Evolutionary conservation across 2,797 vertebrate species (phyloP), one percentile per base, ranked within the genome.

Genomic region (Danio kyathit): DNA sequence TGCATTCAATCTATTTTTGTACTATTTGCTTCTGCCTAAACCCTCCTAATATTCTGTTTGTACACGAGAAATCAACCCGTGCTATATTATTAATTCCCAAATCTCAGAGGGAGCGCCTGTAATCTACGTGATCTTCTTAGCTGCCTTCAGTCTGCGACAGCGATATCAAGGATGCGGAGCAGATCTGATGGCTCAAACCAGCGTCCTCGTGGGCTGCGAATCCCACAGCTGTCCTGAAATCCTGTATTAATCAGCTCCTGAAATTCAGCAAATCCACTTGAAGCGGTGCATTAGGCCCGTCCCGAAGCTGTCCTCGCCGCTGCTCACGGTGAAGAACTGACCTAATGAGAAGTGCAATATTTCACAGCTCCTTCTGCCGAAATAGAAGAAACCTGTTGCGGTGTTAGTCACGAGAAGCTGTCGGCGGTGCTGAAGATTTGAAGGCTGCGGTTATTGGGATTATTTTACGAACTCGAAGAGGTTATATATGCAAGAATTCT

Each of bases 331-430:
- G 70, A 74, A n/a, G 61, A 52, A 65, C 51, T 29, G 2, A 19
- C 16, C 40, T 56, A 66, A 61, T 63, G 67, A 61, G 40, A 66
- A n/a, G 49, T 65, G 61, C 40, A 43, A 44, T 44, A 16, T 76
- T 76, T 76, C 49, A 54, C 49, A 29, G 9, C 56, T 44, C 5
- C 11, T 43, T 57, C 63, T 44, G 16, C 14, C 3, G 41, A 66
- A 56, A 66, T 56, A 76, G 73, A 75, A 52, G 46, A 63, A 16
- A 76, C 74, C 74, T 66, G 49, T 76, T 76, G 61, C 74, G 43
- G 13, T 7, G 56, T 73, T 72, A 40, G 79, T 66, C 69, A 14
- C 61, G 21, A 19, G 41, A 54, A n/a, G 44, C 46, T 70, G 56
- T 71, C 57, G 0, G 6, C 5, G 14, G 19, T 76, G 5, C 21